A percentile compares a stretch with the other conserved stretches of the same genome.
phyloP scores from a whole-genome alignment of 1,140 invertebrate species.

The Diuraphis noxia region DNA sequence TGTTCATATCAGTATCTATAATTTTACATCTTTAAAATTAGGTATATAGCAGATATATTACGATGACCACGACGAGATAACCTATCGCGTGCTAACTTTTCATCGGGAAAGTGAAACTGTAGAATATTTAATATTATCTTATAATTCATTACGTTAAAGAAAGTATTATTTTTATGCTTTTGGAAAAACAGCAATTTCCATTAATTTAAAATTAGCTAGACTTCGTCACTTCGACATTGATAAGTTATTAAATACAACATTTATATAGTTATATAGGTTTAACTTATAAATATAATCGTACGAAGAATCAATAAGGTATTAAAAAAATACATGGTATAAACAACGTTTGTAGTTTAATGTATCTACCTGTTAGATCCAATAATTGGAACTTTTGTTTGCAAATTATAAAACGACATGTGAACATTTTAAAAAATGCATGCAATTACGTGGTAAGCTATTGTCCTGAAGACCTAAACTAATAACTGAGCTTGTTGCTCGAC shows the following conservation, averaged over 20 bases:
- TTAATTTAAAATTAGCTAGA: neutral
- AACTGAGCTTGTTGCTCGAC: too few relatives aligned
- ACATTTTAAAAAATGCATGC: too few relatives aligned
- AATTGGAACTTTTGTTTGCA: too few relatives aligned
- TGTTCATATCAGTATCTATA: too few relatives aligned
- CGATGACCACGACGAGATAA: constrained; percentile 4
- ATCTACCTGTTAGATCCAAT: too few relatives aligned
- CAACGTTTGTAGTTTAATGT: too few relatives aligned
- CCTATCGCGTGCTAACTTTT: neutral
- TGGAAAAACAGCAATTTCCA: neutral
- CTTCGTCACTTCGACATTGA: neutral
- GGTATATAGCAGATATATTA: neutral
- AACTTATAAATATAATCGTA: neutral
- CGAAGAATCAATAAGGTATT: neutral
- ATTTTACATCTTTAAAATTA: neutral
- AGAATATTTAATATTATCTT: neutral
- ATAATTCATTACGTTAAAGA: neutral
- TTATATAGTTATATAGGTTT: neutral
- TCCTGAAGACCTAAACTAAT: too few relatives aligned
- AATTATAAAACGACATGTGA: too few relatives aligned
- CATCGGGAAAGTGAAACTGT: neutral
- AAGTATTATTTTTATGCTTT: neutral
- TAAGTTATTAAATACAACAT: neutral
- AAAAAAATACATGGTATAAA: too few relatives aligned
- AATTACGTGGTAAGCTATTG: too few relatives aligned